A percentile compares a stretch with the other conserved stretches of the same genome.
These are phyloP conservation scores for Anodontia alba DNA, from an alignment of 2,888 invertebrate species.

Conservation along the genomic window DNA sequence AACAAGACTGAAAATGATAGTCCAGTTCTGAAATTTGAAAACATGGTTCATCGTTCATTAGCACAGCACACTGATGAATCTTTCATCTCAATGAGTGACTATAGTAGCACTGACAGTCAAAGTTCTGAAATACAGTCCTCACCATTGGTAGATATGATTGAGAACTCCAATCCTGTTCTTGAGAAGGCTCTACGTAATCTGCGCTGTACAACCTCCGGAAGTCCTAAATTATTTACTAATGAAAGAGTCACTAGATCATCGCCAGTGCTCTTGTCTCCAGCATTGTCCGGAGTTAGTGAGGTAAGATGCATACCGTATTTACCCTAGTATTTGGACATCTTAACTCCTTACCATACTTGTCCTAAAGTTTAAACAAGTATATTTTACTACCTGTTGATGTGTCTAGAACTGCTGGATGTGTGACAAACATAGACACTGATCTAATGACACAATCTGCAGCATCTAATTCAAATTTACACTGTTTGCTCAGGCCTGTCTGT, in stretches of 20 bases:
- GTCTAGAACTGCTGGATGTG: too few relatives aligned
- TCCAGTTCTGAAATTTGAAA: neutral
- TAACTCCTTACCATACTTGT: too few relatives aligned
- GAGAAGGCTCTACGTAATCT: constrained; percentile 51
- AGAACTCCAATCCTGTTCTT: constrained; percentile 43
- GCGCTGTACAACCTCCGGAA: constrained; percentile 34
- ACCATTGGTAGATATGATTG: neutral
- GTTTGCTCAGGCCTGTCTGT: too few relatives aligned
- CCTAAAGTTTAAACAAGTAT: too few relatives aligned
- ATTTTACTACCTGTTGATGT: too few relatives aligned
- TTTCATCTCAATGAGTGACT: neutral
- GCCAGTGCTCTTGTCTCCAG: constrained; percentile 65
- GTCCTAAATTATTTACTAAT: constrained; percentile 14
- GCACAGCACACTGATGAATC: neutral
- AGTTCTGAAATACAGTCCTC: neutral
- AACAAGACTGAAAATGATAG: neutral
- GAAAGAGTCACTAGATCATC: constrained; percentile 36
- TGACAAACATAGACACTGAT: too few relatives aligned
- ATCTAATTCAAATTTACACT: too few relatives aligned
- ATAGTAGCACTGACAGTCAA: neutral
- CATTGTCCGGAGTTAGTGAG: constrained; percentile 69
- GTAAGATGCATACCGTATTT: constrained; percentile 48
- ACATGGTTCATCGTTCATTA: neutral
- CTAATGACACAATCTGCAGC: too few relatives aligned
- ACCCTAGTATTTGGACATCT: too few relatives aligned